Evolutionary conservation across 2,113 vertebrate species (phyloP), one percentile per base, ranked within the genome.

Genomic region (Salvelinus namaycush): DNA sequence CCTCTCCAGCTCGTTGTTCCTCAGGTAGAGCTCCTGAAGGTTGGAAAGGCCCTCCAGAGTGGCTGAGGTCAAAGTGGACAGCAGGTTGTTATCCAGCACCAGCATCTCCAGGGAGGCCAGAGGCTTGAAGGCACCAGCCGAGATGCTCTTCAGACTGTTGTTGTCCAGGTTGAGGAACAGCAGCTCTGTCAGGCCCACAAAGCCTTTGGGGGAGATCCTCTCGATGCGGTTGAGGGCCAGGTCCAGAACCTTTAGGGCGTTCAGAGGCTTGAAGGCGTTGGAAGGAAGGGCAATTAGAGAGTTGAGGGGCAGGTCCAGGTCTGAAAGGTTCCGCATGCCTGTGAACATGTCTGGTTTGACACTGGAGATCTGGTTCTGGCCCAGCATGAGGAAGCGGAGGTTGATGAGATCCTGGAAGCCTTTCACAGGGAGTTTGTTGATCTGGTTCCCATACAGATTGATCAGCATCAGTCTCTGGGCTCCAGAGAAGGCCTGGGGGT

Each of bases 161-260:
- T 92, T 93, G 78, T 95, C 92, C 72, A 95, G 62, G 79, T 94
- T 94, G 66, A 94, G 93, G 74, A 94, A 93, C 76, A 93, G 81
- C 44, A 95, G 89, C 75, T 92, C 83, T 44, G 75, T 79, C 13
- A 94, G 89, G 49, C 94, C 94, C 8, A 79, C 76, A 65, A 95
- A 95, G n/a, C 91, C 85, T 77, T 90, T 93, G 0, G 85, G 82
- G 7, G 91, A 91, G 18, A 95, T 87, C 76, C 26, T 91, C 39
- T 92, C 84, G 16, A 95, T 93, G 48, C 78, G 91, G 77, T 95
- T 95, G 60, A 93, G 65, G 6, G 92, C 89, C 27, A 95, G 83
- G 65, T 95, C 92, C 73, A 94, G 72, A 7, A 94, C 92, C 72
- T 93, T 93, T 7, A 95, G 91, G 20, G 89, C 90, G 1, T 87